Base-by-base conservation (phyloP, 2,888 invertebrate species). In the Hypolimnas misippus region DNA sequence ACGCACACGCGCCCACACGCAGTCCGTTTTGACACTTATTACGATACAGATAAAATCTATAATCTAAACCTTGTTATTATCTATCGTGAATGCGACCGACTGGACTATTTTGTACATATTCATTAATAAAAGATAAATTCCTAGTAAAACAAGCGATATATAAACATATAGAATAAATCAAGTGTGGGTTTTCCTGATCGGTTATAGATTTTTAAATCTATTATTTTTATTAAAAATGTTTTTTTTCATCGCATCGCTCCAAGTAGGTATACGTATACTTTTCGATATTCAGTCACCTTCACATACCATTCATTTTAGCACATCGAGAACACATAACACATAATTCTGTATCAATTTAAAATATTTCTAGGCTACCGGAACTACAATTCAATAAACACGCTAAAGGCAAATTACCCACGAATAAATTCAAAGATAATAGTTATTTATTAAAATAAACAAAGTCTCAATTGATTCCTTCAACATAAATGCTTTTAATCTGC, bases 1-100 rank as follows among this genome's bases (percentile, higher is more conserved):
- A 53, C 60, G 62, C 46, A 46, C 42, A 50, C 52, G 42, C 51
- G 62, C 55, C 62, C 57, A 57, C 56, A 49, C 52, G 19, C 38
- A 16, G 50, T 19, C 25, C 10, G 29, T 49, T 16, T 14, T 64
- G n/a, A 57, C 16, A 31, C 21, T 59, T 62, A 29, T n/a, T 40
- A 16, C 21, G 16, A 19, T 35, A 21, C n/a, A 52, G 31, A 56
- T 55, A 40, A 46, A 44, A 52, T 56, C n/a, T 42, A 38, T 49
- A 53, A 38, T 33, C 29, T 21, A 12, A 14, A 55, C 12, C 14
- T 35, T 42, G 7, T 14, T 3, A 42, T 29, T 42, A 46, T 57
- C 42, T n/a, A 19, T 42, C 52, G n/a, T 10, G 31, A 14, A 10
- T 44, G 31, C 52, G 21, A 44, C 33, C 52, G n/a, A 42, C 33